phyloP scores from a whole-genome alignment of 1,140 invertebrate species.

The Solen grandis region DNA sequence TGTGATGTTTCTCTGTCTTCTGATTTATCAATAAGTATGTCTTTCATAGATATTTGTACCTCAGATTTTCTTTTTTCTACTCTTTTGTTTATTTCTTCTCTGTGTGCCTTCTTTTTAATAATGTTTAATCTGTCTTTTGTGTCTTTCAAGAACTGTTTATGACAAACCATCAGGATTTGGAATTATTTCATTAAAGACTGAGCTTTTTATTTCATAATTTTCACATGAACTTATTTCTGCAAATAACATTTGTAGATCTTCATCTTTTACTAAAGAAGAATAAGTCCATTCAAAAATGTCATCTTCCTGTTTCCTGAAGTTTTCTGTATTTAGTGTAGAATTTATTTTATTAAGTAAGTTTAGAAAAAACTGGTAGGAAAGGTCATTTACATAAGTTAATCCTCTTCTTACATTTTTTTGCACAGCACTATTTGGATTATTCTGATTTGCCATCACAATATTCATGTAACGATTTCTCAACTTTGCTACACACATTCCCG shows the following conservation, averaged over 20 bases:
- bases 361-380: no score
- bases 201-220: background rate
- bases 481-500: conserved; percentile 18
- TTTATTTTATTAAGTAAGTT: no score
- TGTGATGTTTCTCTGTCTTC: background rate
- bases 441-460: conserved; percentile 1
- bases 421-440: background rate
- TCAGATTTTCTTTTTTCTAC: conserved; percentile 25
- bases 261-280: background rate
- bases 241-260: conserved; percentile 1
- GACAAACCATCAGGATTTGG: conserved; percentile 9
- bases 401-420: conserved; percentile 17
- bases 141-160: conserved; percentile 6
- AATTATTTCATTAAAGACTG: conserved; percentile 5
- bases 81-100: conserved; percentile 12
- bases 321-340: no score
- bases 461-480: background rate
- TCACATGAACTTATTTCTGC: background rate
- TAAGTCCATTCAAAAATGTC: no score
- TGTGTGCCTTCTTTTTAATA: conserved; percentile 18
- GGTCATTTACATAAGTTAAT: no score
- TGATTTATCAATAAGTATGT: background rate
- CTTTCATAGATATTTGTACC: background rate
- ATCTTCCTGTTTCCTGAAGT: no score
- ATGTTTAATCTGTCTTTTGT: conserved; percentile 2